A percentile compares a stretch with the other conserved stretches of the same genome.
Evolutionary conservation across 2,113 vertebrate genomes (phyloP).

Genomic region (Trichechus manatus): DNA sequence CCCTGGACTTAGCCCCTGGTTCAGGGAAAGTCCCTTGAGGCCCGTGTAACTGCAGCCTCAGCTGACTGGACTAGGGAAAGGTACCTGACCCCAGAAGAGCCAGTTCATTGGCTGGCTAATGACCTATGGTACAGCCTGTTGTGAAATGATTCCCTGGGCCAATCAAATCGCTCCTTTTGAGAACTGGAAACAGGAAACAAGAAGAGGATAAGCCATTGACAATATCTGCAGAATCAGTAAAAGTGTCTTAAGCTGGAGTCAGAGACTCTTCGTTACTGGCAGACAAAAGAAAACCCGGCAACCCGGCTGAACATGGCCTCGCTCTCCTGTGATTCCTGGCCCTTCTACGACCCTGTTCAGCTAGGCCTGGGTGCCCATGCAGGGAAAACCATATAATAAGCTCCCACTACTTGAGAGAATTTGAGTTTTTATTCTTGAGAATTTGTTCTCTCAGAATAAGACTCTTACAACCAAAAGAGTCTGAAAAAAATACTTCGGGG

Average conservation of each 20-base stretch:
- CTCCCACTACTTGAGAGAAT: not conserved
- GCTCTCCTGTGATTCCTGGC: not conserved
- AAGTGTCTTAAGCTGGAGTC: not conserved
- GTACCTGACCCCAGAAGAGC: not conserved
- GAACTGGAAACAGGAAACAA: not conserved
- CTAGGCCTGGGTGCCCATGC: not conserved
- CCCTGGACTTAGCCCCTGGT: not conserved
- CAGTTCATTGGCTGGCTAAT: not conserved
- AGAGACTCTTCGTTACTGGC: not conserved
- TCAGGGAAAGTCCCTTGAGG: not conserved
- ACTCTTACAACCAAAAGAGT: not conserved
- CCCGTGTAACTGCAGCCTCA: not conserved
- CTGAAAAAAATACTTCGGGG: not conserved
- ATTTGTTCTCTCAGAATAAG: not conserved
- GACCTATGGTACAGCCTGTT: not conserved
- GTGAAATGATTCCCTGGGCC: not conserved
- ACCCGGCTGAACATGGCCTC: not conserved
- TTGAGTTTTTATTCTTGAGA: not conserved
- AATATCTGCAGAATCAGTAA: not conserved
- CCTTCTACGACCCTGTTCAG: not conserved
- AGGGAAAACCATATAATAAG: not conserved
- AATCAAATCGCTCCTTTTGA: not conserved
- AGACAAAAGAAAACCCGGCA: not conserved
- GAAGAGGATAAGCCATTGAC: not conserved
- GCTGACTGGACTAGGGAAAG: not conserved